A percentile compares a stretch with the other conserved stretches of the same genome.
Evolutionary conservation across 2,888 invertebrate species (phyloP).

Genomic region (Agrochola lychnidis): DNA sequence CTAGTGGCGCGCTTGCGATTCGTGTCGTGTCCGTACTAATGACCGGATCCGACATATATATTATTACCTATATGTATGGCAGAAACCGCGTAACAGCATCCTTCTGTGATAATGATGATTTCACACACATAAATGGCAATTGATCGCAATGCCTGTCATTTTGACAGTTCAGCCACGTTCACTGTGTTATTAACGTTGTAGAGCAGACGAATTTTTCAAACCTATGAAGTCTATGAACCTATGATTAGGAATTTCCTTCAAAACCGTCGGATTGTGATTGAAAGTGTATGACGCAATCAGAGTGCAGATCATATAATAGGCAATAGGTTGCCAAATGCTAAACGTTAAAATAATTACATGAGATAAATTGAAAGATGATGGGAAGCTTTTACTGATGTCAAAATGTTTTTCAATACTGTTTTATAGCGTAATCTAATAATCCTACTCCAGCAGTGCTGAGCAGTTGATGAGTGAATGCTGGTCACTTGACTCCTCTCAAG

Average conservation of each 20-base stretch:
- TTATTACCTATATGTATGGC: not conserved
- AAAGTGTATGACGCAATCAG: not conserved
- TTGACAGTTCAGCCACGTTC: not conserved
- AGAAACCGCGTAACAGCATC: not conserved
- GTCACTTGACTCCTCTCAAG: not conserved
- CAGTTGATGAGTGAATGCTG: not conserved
- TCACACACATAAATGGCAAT: not conserved
- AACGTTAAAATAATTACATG: not conserved
- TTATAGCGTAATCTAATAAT: not conserved
- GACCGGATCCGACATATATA: too few species aligned
- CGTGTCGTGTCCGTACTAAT: too few species aligned
- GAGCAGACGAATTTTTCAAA: not conserved
- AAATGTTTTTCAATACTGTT: not conserved
- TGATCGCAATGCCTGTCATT: not conserved
- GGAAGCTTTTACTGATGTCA: not conserved
- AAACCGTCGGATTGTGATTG: not conserved
- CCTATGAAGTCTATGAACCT: too few species aligned
- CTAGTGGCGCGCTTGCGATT: too few species aligned
- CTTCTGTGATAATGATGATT: not conserved
- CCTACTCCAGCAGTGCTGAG: too few species aligned
- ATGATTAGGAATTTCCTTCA: not conserved
- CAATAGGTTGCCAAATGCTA: not conserved
- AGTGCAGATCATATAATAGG: too few species aligned
- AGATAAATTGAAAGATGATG: not conserved
- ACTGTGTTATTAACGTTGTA: not conserved